These are phyloP conservation scores for Peromyscus nudipes DNA, from an alignment of 2,797 vertebrate genomes.

Conservation along the genomic window DNA sequence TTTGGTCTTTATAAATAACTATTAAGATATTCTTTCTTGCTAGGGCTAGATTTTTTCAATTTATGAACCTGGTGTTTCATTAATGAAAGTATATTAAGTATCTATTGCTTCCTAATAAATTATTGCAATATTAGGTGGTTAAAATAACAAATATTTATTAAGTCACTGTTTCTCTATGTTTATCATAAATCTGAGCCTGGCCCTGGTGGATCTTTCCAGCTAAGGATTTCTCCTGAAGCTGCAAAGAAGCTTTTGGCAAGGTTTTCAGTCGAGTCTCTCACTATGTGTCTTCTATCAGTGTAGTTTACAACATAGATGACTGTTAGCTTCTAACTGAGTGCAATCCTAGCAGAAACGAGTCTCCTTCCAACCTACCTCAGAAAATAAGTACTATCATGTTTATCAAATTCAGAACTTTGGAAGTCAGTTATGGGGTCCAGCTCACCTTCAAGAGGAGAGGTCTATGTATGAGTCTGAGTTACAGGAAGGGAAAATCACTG, in stretches of 20 bases:
- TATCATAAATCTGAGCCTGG: not conserved
- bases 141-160: not conserved
- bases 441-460: not conserved
- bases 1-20: not conserved
- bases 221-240: not conserved
- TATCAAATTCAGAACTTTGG: not conserved
- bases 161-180: not conserved
- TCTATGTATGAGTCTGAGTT: not conserved
- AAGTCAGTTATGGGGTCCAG: not conserved
- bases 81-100: not conserved
- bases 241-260: not conserved
- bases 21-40: not conserved
- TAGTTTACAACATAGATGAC: accelerated
- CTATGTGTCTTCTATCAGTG: not conserved
- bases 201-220: not conserved
- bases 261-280: not conserved
- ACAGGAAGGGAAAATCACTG: not conserved
- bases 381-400: not conserved
- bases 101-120: not conserved
- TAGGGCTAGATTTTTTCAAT: not conserved
- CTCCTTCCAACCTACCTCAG: not conserved
- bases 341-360: not conserved
- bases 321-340: not conserved
- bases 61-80: not conserved
- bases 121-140: not conserved